Evolutionary conservation across 2,888 invertebrate species (phyloP).

Genomic region (Orthonevra nobilis): DNA sequence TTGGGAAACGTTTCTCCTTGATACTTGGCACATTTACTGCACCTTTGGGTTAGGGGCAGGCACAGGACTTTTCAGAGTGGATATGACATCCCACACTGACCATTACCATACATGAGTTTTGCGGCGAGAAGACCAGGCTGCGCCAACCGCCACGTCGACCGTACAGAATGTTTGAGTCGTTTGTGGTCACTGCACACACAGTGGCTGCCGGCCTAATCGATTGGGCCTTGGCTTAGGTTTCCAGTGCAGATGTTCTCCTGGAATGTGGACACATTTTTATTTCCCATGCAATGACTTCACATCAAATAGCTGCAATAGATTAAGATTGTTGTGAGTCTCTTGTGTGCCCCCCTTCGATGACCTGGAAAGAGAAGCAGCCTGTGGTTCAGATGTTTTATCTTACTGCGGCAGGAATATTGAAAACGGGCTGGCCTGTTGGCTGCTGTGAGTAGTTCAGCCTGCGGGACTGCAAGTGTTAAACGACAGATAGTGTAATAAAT

Average conservation of each 20-base stretch:
- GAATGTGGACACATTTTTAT: background rate
- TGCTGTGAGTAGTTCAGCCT: background rate
- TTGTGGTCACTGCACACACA: slow-evolving; percentile 56
- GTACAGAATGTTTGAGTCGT: slow-evolving; percentile 56
- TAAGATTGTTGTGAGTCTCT: slow-evolving; percentile 22
- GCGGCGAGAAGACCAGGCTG: slow-evolving; percentile 37
- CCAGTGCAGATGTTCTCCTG: background rate
- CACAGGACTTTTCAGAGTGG: slow-evolving; percentile 8
- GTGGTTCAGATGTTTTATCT: slow-evolving; percentile 44
- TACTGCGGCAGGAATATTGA: slow-evolving; percentile 30
- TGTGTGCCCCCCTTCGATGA: background rate
- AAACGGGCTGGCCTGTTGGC: background rate
- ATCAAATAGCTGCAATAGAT: slow-evolving; percentile 24
- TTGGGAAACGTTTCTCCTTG: too few relatives aligned
- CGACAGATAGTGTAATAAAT: slow-evolving; percentile 46
- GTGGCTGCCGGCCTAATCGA: slow-evolving; percentile 32
- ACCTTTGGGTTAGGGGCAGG: slow-evolving; percentile 15
- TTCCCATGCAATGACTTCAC: background rate
- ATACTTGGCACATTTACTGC: slow-evolving; percentile 19
- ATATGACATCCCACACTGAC: slow-evolving; percentile 62
- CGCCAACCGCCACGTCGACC: slow-evolving; percentile 1
- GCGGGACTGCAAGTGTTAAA: slow-evolving; percentile 28
- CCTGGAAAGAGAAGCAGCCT: slow-evolving; percentile 21
- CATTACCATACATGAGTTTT: slow-evolving; percentile 56
- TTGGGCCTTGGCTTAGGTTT: slow-evolving; percentile 19